These are phyloP conservation scores for Drosophila anceps DNA, from an alignment of 2,888 invertebrate species.

Conservation along the genomic window DNA sequence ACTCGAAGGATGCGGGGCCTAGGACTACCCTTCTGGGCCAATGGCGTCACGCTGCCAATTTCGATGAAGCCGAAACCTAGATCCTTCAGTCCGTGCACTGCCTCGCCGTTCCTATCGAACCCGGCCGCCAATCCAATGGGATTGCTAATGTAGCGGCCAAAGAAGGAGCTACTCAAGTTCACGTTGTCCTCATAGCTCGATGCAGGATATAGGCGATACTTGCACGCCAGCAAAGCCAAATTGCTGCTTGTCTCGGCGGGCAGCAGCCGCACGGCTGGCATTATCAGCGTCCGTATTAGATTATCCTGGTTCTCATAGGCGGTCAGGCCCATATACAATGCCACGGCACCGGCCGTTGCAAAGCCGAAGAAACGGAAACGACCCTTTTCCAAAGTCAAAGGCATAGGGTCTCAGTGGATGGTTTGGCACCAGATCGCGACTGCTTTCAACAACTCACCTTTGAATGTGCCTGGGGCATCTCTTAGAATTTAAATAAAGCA, in stretches of 20 bases:
- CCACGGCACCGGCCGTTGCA: slow-evolving; percentile 58
- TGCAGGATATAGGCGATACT: slow-evolving; percentile 86
- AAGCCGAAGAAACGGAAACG: slow-evolving; percentile 62
- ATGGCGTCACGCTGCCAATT: slow-evolving; percentile 97
- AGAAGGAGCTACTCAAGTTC: slow-evolving; percentile 88
- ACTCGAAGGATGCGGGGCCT: slow-evolving; percentile 97
- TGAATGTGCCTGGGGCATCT: neutral
- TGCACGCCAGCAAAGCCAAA: slow-evolving; percentile 90
- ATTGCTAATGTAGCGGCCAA: slow-evolving; percentile 91
- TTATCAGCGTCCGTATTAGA: slow-evolving; percentile 51
- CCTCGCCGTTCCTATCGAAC: slow-evolving; percentile 99
- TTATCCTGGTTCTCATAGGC: slow-evolving; percentile 47
- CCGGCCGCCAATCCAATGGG: slow-evolving; percentile 99
- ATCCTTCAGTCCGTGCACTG: slow-evolving; percentile 91
- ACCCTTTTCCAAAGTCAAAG: slow-evolving; percentile 29
- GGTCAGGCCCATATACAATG: slow-evolving; percentile 46
- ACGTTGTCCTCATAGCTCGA: slow-evolving; percentile 57
- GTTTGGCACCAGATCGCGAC: neutral
- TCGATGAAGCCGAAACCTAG: slow-evolving; percentile 98
- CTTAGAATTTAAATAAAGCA: neutral
- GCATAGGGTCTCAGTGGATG: neutral
- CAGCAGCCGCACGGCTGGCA: slow-evolving; percentile 85
- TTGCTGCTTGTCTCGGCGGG: slow-evolving; percentile 94
- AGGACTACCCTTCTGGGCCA: slow-evolving; percentile 96
- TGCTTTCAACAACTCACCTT: neutral